These are phyloP conservation scores for Misgurnus mizolepis DNA, from an alignment of 2,113 vertebrate species.

Conservation along the genomic window DNA sequence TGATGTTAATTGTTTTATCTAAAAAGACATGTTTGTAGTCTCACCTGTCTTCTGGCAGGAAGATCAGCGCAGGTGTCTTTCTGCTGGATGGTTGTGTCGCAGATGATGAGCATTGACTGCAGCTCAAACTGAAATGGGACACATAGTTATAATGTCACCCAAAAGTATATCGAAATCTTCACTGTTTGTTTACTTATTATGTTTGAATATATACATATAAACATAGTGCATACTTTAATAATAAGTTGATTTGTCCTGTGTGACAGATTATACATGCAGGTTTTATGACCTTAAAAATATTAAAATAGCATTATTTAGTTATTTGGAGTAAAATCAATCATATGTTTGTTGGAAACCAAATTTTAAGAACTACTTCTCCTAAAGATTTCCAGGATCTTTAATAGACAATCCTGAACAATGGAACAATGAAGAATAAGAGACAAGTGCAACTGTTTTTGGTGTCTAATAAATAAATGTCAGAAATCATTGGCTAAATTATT, in stretches of 20 bases:
- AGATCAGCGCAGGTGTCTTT: constrained; percentile 78
- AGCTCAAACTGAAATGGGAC: constrained; percentile 79
- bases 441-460: not conserved
- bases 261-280: no score
- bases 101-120: constrained; percentile 88
- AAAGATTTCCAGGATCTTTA: no score
- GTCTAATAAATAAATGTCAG: not conserved
- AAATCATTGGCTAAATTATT: not conserved
- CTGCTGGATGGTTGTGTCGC: constrained; percentile 77
- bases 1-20: no score
- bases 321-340: no score
- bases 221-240: no score
- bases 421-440: not conserved
- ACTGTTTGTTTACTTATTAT: not conserved
- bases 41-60: constrained; percentile 70
- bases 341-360: no score
- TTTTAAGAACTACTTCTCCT: no score
- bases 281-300: no score
- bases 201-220: not conserved
- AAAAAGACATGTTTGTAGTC: constrained; percentile 30
- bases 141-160: not conserved
- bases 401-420: not conserved
- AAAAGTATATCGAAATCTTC: not conserved
- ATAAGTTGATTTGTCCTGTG: no score
- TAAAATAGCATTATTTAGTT: no score